Evolutionary conservation across 1,140 invertebrate genomes (phyloP).

Genomic region (Drosophila murphyi): DNA sequence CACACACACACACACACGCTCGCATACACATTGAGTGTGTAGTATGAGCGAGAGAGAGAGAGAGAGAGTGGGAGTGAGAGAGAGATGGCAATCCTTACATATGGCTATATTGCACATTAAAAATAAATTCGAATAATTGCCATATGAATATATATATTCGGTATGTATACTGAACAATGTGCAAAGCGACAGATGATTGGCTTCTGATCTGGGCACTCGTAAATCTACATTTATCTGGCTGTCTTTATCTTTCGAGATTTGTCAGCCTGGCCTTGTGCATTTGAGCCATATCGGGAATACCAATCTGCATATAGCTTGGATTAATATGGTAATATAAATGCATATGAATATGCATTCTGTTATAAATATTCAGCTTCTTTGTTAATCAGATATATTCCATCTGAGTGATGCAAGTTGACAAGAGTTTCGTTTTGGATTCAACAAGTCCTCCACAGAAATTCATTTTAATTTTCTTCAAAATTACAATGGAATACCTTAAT

Average conservation of each 20-base stretch:
- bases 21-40: neutral
- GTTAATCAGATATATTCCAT: neutral
- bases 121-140: conserved; percentile 56
- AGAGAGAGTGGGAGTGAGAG: neutral
- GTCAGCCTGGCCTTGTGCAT: conserved; percentile 7
- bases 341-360: conserved; percentile 1
- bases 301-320: neutral
- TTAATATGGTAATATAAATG: neutral
- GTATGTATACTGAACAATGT: neutral
- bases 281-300: conserved; percentile 1
- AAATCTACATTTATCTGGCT: conserved; percentile 21
- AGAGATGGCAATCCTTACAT: conserved; percentile 2
- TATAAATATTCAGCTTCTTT: conserved; percentile 1
- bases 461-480: too few relatives aligned
- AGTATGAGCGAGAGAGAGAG: neutral
- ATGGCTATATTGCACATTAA: conserved; percentile 51
- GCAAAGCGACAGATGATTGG: conserved; percentile 4
- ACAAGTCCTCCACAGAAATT: too few relatives aligned
- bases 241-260: neutral
- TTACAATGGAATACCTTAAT: too few relatives aligned
- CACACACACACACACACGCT: conserved; percentile 31
- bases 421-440: neutral
- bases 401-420: neutral
- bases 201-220: conserved; percentile 27
- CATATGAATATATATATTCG: conserved; percentile 33